Base-by-base conservation (phyloP, 2,888 invertebrate genomes). In the Nesidiocoris tenuis region DNA sequence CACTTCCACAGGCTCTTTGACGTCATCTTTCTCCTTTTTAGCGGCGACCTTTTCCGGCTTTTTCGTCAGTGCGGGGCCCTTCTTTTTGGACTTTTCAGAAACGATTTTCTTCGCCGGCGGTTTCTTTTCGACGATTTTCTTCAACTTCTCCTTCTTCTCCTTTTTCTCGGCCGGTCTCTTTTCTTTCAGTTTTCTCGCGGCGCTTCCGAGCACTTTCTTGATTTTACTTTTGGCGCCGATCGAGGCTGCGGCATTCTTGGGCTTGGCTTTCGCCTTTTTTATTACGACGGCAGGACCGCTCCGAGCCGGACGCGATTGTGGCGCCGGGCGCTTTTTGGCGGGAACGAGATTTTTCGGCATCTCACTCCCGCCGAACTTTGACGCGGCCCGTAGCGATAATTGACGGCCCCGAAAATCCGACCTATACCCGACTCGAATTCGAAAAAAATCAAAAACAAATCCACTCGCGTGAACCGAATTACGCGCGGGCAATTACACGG, bases 1-100 rank as follows among this genome's bases (percentile, higher is more conserved):
- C 22, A 78, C 78, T 68, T 78, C 78, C 7, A 78, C 78, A 12
- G 78, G 76, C 55, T 78, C 76, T 54, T 74, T 71, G 19, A 25
- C 25, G 9, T 66, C 66, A 39, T 61, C 61, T 66, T 67, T 67
- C 7, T 65, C 74, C 23, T 24, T 56, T 25, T 74, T 64, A 2
- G 19, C n/a, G 57, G 7, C 17, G 1, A 24, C 1, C 17, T 74
- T 64, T 57, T 74, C 65, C 3, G 23, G 25, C 25, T 61, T 61
- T 21, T 72, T 39, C 2, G 9, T 9, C 24, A n/a, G 65, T 0
- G 65, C 24, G 23, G 74, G 18, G 21, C 19, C 21, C 21, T 72
- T 72, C 22, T 72, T 72, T 39, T 72, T 72, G 72, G 61, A 21
- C 61, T 72, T 72, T 39, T 23, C 72, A 0, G 18, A 1, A 12